Conservation (phyloP, 2,888 invertebrate genomes). For the Euphydryas editha region DNA sequence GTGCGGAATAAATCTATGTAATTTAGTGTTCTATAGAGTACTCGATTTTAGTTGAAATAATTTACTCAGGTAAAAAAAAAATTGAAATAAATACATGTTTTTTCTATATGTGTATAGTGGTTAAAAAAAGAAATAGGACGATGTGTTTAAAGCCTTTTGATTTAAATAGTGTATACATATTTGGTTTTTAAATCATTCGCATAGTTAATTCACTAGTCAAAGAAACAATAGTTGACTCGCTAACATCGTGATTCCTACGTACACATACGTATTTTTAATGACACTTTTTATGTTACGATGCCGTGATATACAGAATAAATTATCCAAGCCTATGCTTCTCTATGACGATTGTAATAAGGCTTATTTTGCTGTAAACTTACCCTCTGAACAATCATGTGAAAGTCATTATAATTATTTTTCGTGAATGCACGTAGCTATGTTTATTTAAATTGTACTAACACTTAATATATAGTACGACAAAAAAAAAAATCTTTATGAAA, state of each 20-base stretch:
- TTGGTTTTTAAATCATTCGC: not conserved
- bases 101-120: too few species aligned
- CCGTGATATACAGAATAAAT: conserved; percentile 15
- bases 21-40: too few species aligned
- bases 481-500: not conserved
- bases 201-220: not conserved
- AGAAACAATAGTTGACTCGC: not conserved
- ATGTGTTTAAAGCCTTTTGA: not conserved
- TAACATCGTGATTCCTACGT: conserved; percentile 2
- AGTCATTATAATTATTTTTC: conserved; percentile 38
- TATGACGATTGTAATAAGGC: conserved; percentile 11
- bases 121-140: too few species aligned
- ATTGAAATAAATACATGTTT: too few species aligned
- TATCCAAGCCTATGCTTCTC: not conserved
- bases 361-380: conserved; percentile 11
- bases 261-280: conserved; percentile 9
- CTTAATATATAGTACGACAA: not conserved
- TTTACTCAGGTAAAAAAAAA: too few species aligned
- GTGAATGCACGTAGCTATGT: conserved; percentile 29
- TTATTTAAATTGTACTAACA: conserved; percentile 15
- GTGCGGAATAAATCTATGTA: too few species aligned
- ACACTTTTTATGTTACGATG: conserved; percentile 14
- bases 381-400: conserved; percentile 33
- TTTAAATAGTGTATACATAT: not conserved
- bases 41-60: too few species aligned